Percentiles rank a stretch among this genome's conserved stretches.
Conservation (phyloP, 2,113 vertebrate species). For the Lates calcarifer region DNA sequence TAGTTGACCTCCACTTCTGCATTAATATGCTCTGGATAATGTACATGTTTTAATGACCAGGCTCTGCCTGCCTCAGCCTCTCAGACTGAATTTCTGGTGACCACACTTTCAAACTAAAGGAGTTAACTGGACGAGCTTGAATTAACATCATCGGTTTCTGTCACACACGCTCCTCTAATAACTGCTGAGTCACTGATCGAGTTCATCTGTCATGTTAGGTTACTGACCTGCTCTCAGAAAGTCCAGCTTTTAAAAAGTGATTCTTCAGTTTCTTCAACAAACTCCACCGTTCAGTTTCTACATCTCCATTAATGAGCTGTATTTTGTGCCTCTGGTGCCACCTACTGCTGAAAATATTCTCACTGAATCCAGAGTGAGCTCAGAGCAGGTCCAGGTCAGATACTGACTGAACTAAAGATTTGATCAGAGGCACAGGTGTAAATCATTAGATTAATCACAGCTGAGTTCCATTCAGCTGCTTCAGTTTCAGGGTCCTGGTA, state of each 20-base stretch:
- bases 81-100: background rate
- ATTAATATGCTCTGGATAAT: background rate
- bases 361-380: background rate
- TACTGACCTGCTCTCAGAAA: background rate
- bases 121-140: background rate
- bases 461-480: background rate
- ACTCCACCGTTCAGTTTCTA: fast-evolving
- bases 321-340: conserved; percentile 56
- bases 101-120: background rate
- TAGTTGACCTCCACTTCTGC: background rate
- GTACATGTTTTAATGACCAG: background rate
- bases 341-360: conserved; percentile 48
- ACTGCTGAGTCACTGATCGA: background rate
- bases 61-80: background rate
- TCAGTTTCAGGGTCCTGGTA: background rate
- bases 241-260: background rate
- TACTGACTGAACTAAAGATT: background rate
- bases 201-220: background rate
- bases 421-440: background rate
- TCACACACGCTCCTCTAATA: background rate
- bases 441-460: background rate
- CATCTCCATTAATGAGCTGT: background rate
- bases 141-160: background rate
- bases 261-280: background rate
- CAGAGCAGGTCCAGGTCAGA: background rate